A percentile compares a stretch with the other conserved stretches of the same genome.
phyloP scores from a whole-genome alignment of 92 coral and sea anemone species.

The Parazoanthus swiftii region DNA sequence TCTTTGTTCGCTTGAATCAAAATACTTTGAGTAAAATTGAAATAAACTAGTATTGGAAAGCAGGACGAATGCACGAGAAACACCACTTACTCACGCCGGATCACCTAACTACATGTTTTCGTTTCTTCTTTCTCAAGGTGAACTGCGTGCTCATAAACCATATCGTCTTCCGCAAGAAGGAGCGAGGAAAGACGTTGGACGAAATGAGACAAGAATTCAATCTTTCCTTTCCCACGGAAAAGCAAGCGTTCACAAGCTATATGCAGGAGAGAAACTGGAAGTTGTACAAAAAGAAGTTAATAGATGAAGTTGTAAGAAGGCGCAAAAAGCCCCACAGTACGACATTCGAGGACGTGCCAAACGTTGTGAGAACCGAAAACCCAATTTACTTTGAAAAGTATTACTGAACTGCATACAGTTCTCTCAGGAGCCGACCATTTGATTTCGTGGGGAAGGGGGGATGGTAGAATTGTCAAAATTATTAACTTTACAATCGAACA shows the following conservation, averaged over 20 bases:
- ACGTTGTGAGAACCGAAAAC: conserved; percentile 79
- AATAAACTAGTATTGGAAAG: not conserved
- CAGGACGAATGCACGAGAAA: not conserved
- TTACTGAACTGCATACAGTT: not conserved
- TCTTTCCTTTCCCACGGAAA: conserved; percentile 62
- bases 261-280: conserved; percentile 81
- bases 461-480: too few species aligned
- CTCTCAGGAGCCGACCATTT: too few species aligned
- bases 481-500: too few species aligned
- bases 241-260: conserved; percentile 75
- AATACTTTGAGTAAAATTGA: too few species aligned
- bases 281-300: conserved; percentile 77
- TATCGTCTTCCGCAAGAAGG: conserved; percentile 73
- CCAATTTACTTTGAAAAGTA: conserved; percentile 63
- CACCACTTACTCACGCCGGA: not conserved
- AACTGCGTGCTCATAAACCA: conserved; percentile 84
- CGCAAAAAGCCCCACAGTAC: conserved; percentile 68
- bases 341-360: conserved; percentile 79
- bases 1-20: too few species aligned
- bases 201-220: conserved; percentile 60
- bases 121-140: conserved; percentile 54
- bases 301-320: conserved; percentile 73
- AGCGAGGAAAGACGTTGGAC: conserved; percentile 74
- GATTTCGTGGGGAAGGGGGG: too few species aligned
- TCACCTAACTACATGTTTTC: not conserved